phyloP scores from a whole-genome alignment of 1,140 invertebrate species.

The Zaprionus kolodkinae region DNA sequence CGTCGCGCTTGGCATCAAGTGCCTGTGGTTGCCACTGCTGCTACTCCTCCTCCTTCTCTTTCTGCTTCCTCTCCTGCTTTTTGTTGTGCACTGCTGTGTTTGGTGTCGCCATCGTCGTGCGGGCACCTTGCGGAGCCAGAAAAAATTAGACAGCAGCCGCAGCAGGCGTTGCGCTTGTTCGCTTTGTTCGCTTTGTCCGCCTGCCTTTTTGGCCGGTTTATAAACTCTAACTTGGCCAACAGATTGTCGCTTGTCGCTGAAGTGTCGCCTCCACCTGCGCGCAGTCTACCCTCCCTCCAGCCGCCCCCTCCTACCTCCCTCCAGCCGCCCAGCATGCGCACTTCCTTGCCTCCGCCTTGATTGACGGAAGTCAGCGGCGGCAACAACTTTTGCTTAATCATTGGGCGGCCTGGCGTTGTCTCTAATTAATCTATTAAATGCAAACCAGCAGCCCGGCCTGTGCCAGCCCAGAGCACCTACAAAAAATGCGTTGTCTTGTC shows the following conservation, averaged over 20 bases:
- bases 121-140: conserved; percentile 41
- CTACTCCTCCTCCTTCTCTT: neutral
- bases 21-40: conserved; percentile 56
- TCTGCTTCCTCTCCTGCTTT: neutral
- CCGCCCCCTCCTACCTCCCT: neutral
- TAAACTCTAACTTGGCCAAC: conserved; percentile 52
- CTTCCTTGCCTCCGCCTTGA: conserved; percentile 43
- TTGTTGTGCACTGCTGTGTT: neutral
- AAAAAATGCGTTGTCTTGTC: conserved; percentile 69
- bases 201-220: conserved; percentile 37
- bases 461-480: conserved; percentile 33
- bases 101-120: conserved; percentile 15
- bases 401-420: conserved; percentile 67
- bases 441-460: conserved; percentile 50
- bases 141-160: conserved; percentile 48
- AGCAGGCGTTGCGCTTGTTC: conserved; percentile 39
- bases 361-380: conserved; percentile 72
- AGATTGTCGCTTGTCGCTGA: conserved; percentile 37
- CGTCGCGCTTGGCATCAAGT: conserved; percentile 72
- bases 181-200: conserved; percentile 18
- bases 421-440: conserved; percentile 83
- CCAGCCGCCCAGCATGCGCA: neutral
- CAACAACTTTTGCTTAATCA: conserved; percentile 79
- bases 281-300: neutral
- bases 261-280: conserved; percentile 45